Evolutionary conservation across 2,888 invertebrate species (phyloP).

Genomic region (Torymus aiolomorphi): DNA sequence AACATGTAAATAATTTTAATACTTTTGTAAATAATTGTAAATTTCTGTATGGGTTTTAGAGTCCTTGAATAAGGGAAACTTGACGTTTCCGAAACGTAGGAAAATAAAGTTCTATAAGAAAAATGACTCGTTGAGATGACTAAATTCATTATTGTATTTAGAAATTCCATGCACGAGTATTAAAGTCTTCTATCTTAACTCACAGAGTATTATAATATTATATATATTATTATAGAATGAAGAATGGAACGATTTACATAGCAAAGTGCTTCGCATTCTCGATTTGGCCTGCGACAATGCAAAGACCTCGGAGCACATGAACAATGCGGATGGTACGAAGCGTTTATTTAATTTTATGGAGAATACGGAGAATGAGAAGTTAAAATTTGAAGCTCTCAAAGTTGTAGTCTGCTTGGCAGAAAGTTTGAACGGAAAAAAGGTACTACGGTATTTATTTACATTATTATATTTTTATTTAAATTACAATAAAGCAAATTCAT

Average conservation of each 20-base stretch:
- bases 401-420: conserved; percentile 64
- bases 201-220: background rate
- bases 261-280: conserved; percentile 62
- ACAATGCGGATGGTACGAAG: conserved; percentile 61
- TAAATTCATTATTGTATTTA: no score
- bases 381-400: conserved; percentile 59
- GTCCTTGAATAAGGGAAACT: no score
- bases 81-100: no score
- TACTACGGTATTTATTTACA: conserved; percentile 47
- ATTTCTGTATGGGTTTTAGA: no score
- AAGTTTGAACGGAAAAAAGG: conserved; percentile 64
- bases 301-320: conserved; percentile 62
- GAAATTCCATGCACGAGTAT: no score
- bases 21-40: no score
- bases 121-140: no score
- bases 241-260: conserved; percentile 65
- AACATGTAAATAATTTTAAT: no score
- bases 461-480: conserved; percentile 11
- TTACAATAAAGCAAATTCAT: background rate
- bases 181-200: no score
- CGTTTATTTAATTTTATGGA: conserved; percentile 64
- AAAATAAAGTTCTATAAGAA: no score
- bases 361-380: conserved; percentile 50
- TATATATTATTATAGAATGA: conserved; percentile 60
- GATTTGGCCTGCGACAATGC: conserved; percentile 62